phyloP scores from a whole-genome alignment of 2,797 vertebrate species.

The Poliocrania exsul region DNA sequence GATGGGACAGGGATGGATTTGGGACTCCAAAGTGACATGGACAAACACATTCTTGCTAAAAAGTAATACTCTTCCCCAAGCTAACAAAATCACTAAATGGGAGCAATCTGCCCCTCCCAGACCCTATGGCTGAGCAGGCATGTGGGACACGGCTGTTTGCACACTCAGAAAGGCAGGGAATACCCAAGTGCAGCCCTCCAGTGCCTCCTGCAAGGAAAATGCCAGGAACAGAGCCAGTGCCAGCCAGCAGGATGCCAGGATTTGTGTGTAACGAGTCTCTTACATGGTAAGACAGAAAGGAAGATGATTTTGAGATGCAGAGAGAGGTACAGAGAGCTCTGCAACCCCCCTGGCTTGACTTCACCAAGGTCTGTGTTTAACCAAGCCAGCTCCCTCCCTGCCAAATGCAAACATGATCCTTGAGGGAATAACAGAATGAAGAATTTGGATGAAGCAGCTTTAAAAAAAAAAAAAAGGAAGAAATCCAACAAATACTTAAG shows the following conservation, averaged over 20 bases:
- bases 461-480: background rate
- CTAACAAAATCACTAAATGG: background rate
- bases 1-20: accelerated
- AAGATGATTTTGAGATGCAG: background rate
- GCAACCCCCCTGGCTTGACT: background rate
- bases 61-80: background rate
- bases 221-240: accelerated
- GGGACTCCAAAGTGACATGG: accelerated
- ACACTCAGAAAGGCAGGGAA: background rate
- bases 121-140: accelerated
- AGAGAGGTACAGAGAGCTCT: background rate
- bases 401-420: constrained; percentile 45
- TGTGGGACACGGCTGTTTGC: background rate
- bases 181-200: background rate
- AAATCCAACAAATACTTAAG: constrained; percentile 15
- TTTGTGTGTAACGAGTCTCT: accelerated
- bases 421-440: background rate
- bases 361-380: background rate
- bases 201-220: background rate
- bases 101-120: background rate
- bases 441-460: constrained; percentile 14
- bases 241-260: background rate
- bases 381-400: constrained; percentile 16
- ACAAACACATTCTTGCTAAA: background rate
- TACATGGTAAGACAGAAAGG: background rate